Conservation (phyloP, 2,888 invertebrate genomes). For the Epistrophe grossulariae region DNA sequence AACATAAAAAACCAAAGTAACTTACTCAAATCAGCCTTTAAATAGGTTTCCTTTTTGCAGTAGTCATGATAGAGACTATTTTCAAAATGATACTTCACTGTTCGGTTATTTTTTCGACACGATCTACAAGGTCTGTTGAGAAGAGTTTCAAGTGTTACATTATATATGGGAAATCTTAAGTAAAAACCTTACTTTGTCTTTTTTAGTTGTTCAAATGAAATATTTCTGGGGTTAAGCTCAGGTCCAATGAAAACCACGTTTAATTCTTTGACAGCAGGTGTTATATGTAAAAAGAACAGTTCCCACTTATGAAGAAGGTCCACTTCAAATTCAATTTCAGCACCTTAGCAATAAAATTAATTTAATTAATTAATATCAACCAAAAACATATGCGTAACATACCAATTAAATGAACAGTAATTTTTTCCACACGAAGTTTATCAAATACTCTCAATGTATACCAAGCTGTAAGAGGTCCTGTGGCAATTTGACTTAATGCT, state of each 20-base stretch:
- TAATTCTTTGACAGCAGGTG: constrained; percentile 85
- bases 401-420: constrained; percentile 82
- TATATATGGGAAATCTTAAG: not conserved
- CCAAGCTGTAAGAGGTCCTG: constrained; percentile 87
- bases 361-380: not conserved
- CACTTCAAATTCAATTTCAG: constrained; percentile 90
- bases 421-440: constrained; percentile 77
- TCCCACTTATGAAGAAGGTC: constrained; percentile 89
- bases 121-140: constrained; percentile 84
- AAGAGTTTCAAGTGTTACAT: not conserved
- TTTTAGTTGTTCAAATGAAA: constrained; percentile 86
- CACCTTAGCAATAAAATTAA: constrained; percentile 83
- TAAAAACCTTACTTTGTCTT: constrained; percentile 85
- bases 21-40: constrained; percentile 86
- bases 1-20: not conserved
- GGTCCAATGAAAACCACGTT: constrained; percentile 88
- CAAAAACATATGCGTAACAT: not conserved
- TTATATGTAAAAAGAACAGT: constrained; percentile 87
- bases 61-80: constrained; percentile 85
- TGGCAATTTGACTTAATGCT: constrained; percentile 87
- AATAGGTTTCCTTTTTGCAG: constrained; percentile 81
- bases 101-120: constrained; percentile 85
- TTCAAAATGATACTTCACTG: constrained; percentile 85
- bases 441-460: constrained; percentile 85
- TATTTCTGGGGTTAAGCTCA: constrained; percentile 86